Evolutionary conservation across 2,113 vertebrate species (phyloP), one percentile per base, ranked within the genome.

Genomic region (Clarias macrocephalus): DNA sequence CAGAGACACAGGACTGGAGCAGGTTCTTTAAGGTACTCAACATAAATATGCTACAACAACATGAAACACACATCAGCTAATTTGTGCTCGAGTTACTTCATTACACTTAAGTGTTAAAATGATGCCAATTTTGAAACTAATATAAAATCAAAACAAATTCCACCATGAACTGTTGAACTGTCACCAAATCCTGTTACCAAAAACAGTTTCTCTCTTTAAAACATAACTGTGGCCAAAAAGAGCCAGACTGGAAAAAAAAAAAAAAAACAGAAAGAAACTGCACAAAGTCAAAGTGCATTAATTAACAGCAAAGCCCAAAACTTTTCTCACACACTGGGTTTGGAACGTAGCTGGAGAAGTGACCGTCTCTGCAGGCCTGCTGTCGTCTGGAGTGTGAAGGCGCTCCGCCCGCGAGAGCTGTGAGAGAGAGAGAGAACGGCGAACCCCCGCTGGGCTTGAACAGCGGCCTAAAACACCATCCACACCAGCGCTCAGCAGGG

Each of bases 311-410:
- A 89, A 91, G 88, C 81, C 88, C 84, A 86, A 91, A 91, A 91
- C 90, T 91, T 91, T 91, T 91, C 87, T 89, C 87, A 86, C 90
- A 91, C 88, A 91, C 90, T 91, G 88, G 87, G 88, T 90, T 90
- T 90, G 88, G 89, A 90, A 91, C 82, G 89, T 80, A 88, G 93
- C 94, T 94, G 95, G 93, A 94, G 93, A 94, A 94, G 94, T 94
- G 94, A 95, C 94, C 95, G 94, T 94, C 94, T 95, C 94, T 95
- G 94, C 94, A 93, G 95, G 94, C 94, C 94, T 95, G 95, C 94
- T 95, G 95, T 93, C 92, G 92, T 95, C 93, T 94, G 95, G 95
- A 94, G 95, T 94, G 95, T 95, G 95, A 95, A 96, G 94, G 93
- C 93, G 94, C 92, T 88, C 87, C 85, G 88, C 88, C 88, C 86